Evolutionary conservation across 2,888 invertebrate genomes (phyloP).

Genomic region (Caenorhabditis angaria): DNA sequence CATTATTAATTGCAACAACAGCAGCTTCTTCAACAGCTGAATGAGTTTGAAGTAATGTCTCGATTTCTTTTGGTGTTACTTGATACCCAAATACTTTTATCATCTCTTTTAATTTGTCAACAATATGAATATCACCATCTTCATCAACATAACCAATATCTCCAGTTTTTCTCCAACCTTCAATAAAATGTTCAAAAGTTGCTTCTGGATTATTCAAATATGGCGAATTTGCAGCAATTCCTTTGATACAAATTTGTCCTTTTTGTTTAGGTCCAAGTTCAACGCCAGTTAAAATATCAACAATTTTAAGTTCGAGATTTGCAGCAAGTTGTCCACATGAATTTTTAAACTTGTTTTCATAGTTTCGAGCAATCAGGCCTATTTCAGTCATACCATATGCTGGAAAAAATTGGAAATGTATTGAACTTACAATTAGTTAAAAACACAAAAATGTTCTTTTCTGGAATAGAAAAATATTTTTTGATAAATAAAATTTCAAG

Average conservation of each 20-base stretch:
- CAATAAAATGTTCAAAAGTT: slow-evolving; percentile 37
- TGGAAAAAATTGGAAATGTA: slow-evolving; percentile 12
- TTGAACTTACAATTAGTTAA: too few species aligned
- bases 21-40: slow-evolving; percentile 37
- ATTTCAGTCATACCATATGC: slow-evolving; percentile 46
- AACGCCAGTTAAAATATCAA: slow-evolving; percentile 35
- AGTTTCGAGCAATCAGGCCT: slow-evolving; percentile 30
- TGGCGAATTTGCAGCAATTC: slow-evolving; percentile 29
- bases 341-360: slow-evolving; percentile 15
- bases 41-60: slow-evolving; percentile 34
- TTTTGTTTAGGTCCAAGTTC: slow-evolving; percentile 31
- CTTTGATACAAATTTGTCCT: slow-evolving; percentile 41
- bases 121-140: slow-evolving; percentile 33
- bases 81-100: slow-evolving; percentile 46
- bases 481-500: not conserved
- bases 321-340: slow-evolving; percentile 37
- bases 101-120: slow-evolving; percentile 44
- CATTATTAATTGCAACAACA: slow-evolving; percentile 42
- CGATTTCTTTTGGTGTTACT: slow-evolving; percentile 44
- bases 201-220: slow-evolving; percentile 38
- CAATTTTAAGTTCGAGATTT: slow-evolving; percentile 34
- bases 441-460: slow-evolving; percentile 3
- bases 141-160: slow-evolving; percentile 43
- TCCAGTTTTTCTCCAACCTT: slow-evolving; percentile 42
- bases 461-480: slow-evolving; percentile 1